These are phyloP conservation scores for Pimpla rufipes DNA, from an alignment of 2,888 invertebrate species.

Conservation along the genomic window DNA sequence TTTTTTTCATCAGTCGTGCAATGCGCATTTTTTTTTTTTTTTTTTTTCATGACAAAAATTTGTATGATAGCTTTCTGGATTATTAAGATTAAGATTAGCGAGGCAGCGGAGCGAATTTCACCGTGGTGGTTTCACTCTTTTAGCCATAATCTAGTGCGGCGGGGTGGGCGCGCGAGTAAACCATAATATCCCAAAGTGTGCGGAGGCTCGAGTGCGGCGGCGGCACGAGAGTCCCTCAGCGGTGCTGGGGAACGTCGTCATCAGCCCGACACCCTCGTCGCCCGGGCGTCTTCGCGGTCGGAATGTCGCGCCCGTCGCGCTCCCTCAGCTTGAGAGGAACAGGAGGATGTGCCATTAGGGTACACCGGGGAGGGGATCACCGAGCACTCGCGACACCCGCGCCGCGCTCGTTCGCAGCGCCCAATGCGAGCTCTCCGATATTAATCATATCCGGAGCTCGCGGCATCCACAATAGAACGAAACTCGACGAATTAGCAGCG, in stretches of 20 bases:
- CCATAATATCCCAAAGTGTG: constrained; percentile 64
- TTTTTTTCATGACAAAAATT: not conserved
- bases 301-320: constrained; percentile 47
- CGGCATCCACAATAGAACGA: constrained; percentile 3
- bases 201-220: constrained; percentile 38
- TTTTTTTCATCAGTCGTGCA: not conserved
- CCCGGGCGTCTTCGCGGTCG: constrained; percentile 45
- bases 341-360: constrained; percentile 48
- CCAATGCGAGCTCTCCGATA: constrained; percentile 37
- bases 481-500: not conserved
- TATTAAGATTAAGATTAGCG: constrained; percentile 1
- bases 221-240: constrained; percentile 16
- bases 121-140: constrained; percentile 9
- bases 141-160: constrained; percentile 33
- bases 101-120: constrained; percentile 25
- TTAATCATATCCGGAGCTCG: constrained; percentile 32
- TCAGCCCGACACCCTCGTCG: constrained; percentile 47
- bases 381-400: constrained; percentile 35
- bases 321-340: constrained; percentile 41
- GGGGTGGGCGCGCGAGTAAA: constrained; percentile 35
- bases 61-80: not conserved
- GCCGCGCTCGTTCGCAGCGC: constrained; percentile 27
- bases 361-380: constrained; percentile 36
- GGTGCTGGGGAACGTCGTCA: constrained; percentile 47
- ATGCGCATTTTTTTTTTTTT: not conserved